Conservation (phyloP, 2,888 invertebrate species). For the Scaptomyza caliginosa region DNA sequence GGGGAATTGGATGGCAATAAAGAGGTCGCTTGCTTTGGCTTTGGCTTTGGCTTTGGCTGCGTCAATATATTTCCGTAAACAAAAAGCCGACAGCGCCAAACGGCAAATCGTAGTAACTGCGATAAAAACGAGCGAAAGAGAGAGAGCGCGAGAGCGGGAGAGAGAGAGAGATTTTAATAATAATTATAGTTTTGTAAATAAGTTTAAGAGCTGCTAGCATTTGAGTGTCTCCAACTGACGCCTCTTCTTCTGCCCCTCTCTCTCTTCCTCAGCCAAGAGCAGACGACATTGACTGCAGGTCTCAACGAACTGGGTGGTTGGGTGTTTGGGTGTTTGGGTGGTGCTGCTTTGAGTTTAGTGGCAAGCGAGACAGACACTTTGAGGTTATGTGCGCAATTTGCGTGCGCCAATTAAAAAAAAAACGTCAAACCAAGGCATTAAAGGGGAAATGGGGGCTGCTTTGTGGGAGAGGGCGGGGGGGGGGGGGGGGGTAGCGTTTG, state of each 20-base stretch:
- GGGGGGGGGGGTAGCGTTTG: neutral
- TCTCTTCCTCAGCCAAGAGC: slow-evolving; percentile 1
- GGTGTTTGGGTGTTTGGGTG: neutral
- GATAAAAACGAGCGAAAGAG: neutral
- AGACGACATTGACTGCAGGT: slow-evolving; percentile 15
- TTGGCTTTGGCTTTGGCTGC: slow-evolving; percentile 61
- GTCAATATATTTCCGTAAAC: slow-evolving; percentile 72
- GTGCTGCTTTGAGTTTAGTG: neutral
- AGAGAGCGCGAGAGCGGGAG: slow-evolving; percentile 7
- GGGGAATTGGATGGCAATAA: slow-evolving; percentile 49
- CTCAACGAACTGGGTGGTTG: slow-evolving; percentile 4
- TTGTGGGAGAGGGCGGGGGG: neutral
- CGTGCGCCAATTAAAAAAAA: slow-evolving; percentile 72
- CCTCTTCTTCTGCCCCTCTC: slow-evolving; percentile 50
- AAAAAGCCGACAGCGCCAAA: slow-evolving; percentile 13
- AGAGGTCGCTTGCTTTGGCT: slow-evolving; percentile 71
- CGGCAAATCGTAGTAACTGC: neutral
- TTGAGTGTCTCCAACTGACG: slow-evolving; percentile 63
- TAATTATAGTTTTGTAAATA: too few relatives aligned
- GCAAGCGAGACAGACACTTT: slow-evolving; percentile 40
- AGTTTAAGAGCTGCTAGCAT: too few relatives aligned
- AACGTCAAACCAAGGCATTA: neutral
- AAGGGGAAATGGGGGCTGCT: neutral
- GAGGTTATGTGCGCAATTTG: slow-evolving; percentile 74
- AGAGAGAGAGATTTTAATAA: neutral